Evolutionary conservation across 2,113 vertebrate genomes (phyloP), one percentile per base, ranked within the genome.

Genomic region (Cichladusa arquata): DNA sequence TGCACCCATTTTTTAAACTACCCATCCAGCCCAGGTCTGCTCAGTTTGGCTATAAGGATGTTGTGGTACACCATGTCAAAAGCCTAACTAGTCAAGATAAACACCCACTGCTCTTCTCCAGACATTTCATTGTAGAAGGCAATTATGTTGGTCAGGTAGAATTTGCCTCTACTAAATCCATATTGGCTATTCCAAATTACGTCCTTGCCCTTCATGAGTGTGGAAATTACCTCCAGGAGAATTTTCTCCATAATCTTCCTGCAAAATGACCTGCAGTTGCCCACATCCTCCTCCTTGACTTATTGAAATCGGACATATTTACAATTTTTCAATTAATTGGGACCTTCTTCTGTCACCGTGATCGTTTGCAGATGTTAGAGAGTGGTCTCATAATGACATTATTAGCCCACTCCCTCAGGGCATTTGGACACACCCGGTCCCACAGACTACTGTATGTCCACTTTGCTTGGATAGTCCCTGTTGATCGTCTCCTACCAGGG

Each of bases 401-500:
- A 82, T 12, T 51, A 51, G 50, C 50, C 34, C 42, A 23, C 22
- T 87, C 23, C 28, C 19, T 57, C 33, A 20, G 38, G 10, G 40
- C 4, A 19, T 34, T 25, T 80, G 45, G 48, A 72, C 9, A n/a
- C 28, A 65, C 3, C 17, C 65, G 36, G 5, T 83, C 26, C n/a
- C 51, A 70, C 12, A 29, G 17, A 31, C 28, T n/a, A 33, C 9
- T 34, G 4, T 33, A 45, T 18, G 11, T 31, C 42, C 14, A 19
- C n/a, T 81, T 74, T 38, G 28, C 45, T 80, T 40, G 48, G 69
- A n/a, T n/a, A 28, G 19, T 72, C 10, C 7, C 62, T 79, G 19
- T 31, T 58, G n/a, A 42, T 58, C 0, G 0, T 66, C 23, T 33
- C 33, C 28, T 45, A 2, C 31, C 14, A 48, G 5, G 8, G 2